Conservation (phyloP, 2,797 vertebrate genomes). For the Dendrocincla tyrannina region DNA sequence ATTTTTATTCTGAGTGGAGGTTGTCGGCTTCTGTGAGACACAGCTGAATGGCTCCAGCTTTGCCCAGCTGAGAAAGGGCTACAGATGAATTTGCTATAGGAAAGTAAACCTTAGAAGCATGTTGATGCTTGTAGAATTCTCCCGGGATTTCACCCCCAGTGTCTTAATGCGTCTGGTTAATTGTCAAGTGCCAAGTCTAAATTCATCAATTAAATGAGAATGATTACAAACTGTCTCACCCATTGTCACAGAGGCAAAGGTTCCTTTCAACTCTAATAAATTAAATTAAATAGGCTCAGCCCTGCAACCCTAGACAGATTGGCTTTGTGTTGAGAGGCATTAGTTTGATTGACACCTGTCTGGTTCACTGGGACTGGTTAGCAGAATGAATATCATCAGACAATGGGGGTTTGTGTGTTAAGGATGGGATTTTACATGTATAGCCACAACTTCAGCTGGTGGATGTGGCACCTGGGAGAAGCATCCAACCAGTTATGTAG, state of each 20-base stretch:
- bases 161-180: constrained; percentile 30
- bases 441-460: neutral
- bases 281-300: constrained; percentile 67
- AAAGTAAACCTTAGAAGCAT: neutral
- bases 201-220: constrained; percentile 64
- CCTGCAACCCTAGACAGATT: constrained; percentile 34
- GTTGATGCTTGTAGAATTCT: neutral
- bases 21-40: neutral
- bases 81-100: neutral
- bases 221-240: constrained; percentile 52
- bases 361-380: neutral
- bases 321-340: constrained; percentile 42
- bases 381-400: neutral
- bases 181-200: constrained; percentile 50
- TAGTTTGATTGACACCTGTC: constrained; percentile 55
- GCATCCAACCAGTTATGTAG: neutral
- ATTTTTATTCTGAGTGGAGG: neutral
- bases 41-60: neutral
- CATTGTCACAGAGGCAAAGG: constrained; percentile 55
- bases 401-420: neutral
- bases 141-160: neutral
- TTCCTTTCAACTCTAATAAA: constrained; percentile 57
- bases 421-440: neutral
- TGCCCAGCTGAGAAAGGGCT: neutral
- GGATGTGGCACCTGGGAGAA: neutral